These are phyloP conservation scores for Patella depressa DNA, from an alignment of 2,888 invertebrate species.

Conservation along the genomic window DNA sequence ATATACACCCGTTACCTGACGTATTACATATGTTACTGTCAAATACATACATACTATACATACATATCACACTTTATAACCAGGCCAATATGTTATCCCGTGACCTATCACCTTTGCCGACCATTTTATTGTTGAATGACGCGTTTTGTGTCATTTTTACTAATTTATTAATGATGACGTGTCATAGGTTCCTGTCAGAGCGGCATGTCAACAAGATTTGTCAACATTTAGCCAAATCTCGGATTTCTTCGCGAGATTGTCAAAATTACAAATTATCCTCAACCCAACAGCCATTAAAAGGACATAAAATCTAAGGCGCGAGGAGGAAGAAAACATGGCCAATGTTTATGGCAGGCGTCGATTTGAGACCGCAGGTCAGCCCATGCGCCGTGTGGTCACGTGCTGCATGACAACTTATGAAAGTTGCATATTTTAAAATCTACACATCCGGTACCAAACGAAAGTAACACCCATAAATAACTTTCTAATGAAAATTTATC, in stretches of 20 bases:
- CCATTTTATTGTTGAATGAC: constrained; percentile 13
- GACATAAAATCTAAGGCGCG: background rate
- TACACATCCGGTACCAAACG: too few relatives aligned
- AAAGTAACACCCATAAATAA: too few relatives aligned
- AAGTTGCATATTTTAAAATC: too few relatives aligned
- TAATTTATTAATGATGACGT: constrained; percentile 24
- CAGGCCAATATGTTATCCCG: background rate
- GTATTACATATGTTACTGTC: constrained; percentile 10
- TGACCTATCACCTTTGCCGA: constrained; percentile 1
- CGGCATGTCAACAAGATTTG: background rate
- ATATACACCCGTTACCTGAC: too few relatives aligned
- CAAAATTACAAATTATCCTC: background rate
- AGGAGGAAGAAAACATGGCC: background rate
- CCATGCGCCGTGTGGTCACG: too few relatives aligned
- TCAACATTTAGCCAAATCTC: background rate
- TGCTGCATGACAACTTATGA: too few relatives aligned
- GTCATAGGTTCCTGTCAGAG: constrained; percentile 11
- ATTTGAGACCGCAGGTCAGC: too few relatives aligned
- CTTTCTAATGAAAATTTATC: too few relatives aligned
- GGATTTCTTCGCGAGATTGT: background rate
- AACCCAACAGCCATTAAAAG: background rate
- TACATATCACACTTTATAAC: constrained; percentile 11
- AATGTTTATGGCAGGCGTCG: background rate
- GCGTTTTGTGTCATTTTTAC: constrained; percentile 17
- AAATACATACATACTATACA: background rate